Evolutionary conservation across 2,797 vertebrate species (phyloP).

Genomic region (Anniella stebbinsi): DNA sequence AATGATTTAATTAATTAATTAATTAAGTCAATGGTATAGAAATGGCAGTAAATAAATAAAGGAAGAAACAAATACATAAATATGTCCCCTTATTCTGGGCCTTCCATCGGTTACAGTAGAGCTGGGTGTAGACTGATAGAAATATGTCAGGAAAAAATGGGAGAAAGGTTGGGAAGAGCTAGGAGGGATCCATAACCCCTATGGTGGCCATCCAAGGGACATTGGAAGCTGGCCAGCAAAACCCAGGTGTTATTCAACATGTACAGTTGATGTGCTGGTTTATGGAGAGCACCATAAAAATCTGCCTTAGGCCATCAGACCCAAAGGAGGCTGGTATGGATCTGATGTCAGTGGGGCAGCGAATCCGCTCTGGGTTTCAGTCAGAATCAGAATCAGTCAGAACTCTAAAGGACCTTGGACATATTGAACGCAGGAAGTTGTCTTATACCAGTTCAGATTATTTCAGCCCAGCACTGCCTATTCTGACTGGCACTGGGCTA

Average conservation of each 20-base stretch:
- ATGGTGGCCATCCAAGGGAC: neutral
- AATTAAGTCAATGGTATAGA: neutral
- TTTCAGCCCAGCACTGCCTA: neutral
- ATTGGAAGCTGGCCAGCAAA: neutral
- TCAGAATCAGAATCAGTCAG: no score
- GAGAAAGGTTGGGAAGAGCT: neutral
- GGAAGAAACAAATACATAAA: no score
- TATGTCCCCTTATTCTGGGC: neutral
- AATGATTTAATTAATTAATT: no score
- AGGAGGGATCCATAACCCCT: neutral
- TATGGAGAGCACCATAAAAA: neutral
- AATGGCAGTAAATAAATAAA: neutral
- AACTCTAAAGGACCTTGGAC: no score
- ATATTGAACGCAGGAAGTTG: no score
- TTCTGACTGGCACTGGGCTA: neutral
- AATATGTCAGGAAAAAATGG: neutral
- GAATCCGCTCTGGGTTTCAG: no score
- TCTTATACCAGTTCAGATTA: no score
- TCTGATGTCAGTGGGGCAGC: no score
- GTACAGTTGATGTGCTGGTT: neutral
- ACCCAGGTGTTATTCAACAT: neutral
- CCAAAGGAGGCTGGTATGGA: no score
- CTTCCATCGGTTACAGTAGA: neutral
- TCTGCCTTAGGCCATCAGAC: neutral
- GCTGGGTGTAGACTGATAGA: neutral